These are phyloP conservation scores for Felis catus DNA, from an alignment of 2,113 vertebrate species.

Conservation along the genomic window F.catus_Fca126_mat1.0 CM031418.1:89929001-89929500, in stretches of 20 bases:
- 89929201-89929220: background rate
- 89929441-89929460: background rate
- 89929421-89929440: background rate
- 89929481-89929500: background rate
- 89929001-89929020: background rate
- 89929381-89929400: background rate
- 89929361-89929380: background rate
- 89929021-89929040: background rate
- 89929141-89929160: background rate
- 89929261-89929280: background rate
- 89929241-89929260: background rate
- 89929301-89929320: background rate
- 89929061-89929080: background rate
- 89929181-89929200: background rate
- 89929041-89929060: background rate
- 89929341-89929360: background rate
- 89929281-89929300: background rate
- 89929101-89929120: background rate
- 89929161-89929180: background rate
- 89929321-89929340: background rate
- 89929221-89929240: background rate
- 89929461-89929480: background rate
- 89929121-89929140: background rate
- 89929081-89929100: slow-evolving; percentile 7
- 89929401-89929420: slow-evolving; percentile 1